Base-by-base conservation (phyloP, 2,113 vertebrate species). In the Perca fluviatilis region DNA sequence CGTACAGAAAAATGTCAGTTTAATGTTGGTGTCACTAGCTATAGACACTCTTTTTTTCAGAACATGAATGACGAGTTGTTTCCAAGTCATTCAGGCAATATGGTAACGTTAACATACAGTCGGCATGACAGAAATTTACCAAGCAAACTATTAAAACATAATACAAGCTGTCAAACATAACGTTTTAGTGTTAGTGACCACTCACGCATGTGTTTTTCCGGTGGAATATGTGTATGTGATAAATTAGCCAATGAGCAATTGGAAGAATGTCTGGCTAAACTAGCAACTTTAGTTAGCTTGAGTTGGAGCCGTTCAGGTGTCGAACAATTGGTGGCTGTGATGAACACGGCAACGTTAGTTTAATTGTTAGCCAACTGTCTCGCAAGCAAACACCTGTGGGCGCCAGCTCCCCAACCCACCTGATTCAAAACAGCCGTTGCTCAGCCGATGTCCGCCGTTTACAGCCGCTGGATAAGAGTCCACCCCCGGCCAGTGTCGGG, bases 321-420 rank as follows among this genome's bases (percentile, higher is more conserved):
- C 1, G 15, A 57, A 18, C 18, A 23, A 61, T 79, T 43, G 77
- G 54, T 73, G 63, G 43, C 47, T 25, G 27, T 12, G 40, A 25
- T n/a, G n/a, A 69, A 50, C 23, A 25, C 12, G 49, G 9, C 25
- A 5, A 5, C 49, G 61, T 8, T 1, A 18, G 11, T 21, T 74
- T 0, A 25, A 4, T 7, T 58, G 10, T 46, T 77, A 14, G 16
- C 43, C 13, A 43, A 7, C n/a, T 27, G 46, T 33, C 51, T 11
- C 43, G 15, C 50, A 50, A 46, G 30, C 21, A 79, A 71, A 91
- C 88, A 94, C 93, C 92, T 93, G 87, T 87, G 69, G 86, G 66
- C 54, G 47, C 8, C 36, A 74, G 43, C 56, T 90, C 76, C 70
- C 40, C 5, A 18, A 93, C 95, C 92, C 94, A 96, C 95, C 95